These are phyloP conservation scores for Pristionchus fissidentatus DNA, from an alignment of 2,888 invertebrate species.

Conservation along the genomic window DNA sequence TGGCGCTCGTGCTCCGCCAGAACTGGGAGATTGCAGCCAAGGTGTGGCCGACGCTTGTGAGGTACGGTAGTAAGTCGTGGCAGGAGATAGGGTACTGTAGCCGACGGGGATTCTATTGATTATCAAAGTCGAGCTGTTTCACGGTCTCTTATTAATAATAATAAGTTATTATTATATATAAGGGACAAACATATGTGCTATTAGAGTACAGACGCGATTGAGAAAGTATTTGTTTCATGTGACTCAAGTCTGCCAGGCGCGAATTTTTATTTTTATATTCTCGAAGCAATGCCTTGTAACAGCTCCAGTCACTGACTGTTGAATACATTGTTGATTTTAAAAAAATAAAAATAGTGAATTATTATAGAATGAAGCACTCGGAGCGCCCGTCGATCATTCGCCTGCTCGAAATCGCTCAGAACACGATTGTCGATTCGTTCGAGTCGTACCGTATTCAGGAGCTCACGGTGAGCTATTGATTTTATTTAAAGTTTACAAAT, in stretches of 20 bases:
- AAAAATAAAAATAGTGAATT: neutral
- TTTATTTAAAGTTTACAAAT: neutral
- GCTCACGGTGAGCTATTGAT: neutral
- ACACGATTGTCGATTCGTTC: slow-evolving; percentile 75
- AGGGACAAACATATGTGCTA: no score
- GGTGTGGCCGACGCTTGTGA: slow-evolving; percentile 86
- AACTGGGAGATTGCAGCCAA: slow-evolving; percentile 85
- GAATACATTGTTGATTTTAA: neutral
- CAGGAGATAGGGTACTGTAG: neutral
- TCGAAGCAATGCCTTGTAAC: neutral
- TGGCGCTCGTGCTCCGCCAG: slow-evolving; percentile 83
- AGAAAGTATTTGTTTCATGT: no score
- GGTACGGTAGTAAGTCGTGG: slow-evolving; percentile 3
- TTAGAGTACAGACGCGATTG: no score
- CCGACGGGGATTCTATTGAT: slow-evolving; percentile 41
- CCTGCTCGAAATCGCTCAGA: slow-evolving; percentile 77
- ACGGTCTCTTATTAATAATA: no score
- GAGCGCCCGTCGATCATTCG: slow-evolving; percentile 83
- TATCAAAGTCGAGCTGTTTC: no score
- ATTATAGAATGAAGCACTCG: slow-evolving; percentile 83
- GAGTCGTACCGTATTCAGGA: slow-evolving; percentile 71
- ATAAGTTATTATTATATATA: no score
- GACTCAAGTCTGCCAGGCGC: neutral
- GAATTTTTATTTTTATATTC: neutral
- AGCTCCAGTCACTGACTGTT: neutral